Base-by-base conservation (phyloP, 2,113 vertebrate species). In the Syngnathus scovelli region DNA sequence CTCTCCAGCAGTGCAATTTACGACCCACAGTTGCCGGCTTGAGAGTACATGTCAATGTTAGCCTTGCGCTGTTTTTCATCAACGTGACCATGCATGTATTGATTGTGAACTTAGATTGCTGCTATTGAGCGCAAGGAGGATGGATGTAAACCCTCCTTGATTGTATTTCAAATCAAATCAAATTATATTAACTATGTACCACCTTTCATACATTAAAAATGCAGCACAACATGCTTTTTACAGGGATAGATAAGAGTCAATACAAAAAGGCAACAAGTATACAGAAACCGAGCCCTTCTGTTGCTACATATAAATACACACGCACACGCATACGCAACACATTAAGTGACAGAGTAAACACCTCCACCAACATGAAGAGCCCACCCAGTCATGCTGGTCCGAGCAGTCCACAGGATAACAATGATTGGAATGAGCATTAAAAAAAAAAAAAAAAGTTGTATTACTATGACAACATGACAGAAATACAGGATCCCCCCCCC, bases 1-100 rank as follows among this genome's bases (percentile, higher is more conserved):
- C 52, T 70, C 72, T 66, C 64, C 74, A 83, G 84, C 83, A 74
- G 75, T 77, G 73, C 84, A 70, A 89, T 89, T 88, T 84, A 87
- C 83, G 76, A 85, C 71, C 76, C 81, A 84, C 79, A 85, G 85
- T 78, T 83, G 79, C 74, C 2, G 19, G 60, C 72, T 72, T 75
- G 75, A 77, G 84, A 80, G 76, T 78, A n/a, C 60, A 64, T 41
- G 70, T 21, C 66, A 78, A 70, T 79, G 39, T 67, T 15, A 68
- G 54, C 59, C 6, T 60, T 1, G 1, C 37, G 15, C 7, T 52
- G 61, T 71, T 43, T 23, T 72, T 71, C 19, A 12, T 44, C 62
- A 52, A 37, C 43, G 49, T 59, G 56, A 6, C 39, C 4, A 66
- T 6, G 64, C 52, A 69, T 8, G 19, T 11, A 9, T 56, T 67